Conservation (phyloP, 2,797 vertebrate species). For the Labeo calbasu region DNA sequence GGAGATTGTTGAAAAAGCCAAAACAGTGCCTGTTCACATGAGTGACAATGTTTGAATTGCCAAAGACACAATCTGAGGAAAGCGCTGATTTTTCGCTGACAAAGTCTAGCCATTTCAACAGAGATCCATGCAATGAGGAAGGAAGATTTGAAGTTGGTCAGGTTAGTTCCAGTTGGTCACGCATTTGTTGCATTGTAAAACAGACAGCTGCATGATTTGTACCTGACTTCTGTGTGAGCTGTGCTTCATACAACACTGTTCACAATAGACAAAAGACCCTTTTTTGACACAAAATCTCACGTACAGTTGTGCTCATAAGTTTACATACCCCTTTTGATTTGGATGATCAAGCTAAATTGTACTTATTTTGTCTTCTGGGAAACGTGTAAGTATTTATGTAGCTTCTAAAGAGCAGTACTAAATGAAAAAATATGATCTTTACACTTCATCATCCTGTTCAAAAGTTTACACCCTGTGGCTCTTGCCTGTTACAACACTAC, state of each 20-base stretch:
- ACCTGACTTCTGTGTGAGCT: neutral
- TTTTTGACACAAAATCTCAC: neutral
- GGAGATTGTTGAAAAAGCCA: neutral
- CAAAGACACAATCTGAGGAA: neutral
- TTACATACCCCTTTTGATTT: too few relatives aligned
- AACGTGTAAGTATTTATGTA: too few relatives aligned
- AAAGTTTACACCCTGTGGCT: too few relatives aligned
- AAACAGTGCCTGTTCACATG: neutral
- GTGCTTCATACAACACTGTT: neutral
- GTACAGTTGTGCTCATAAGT: too few relatives aligned
- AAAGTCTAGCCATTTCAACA: neutral
- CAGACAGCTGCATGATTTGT: neutral
- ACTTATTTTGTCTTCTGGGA: too few relatives aligned
- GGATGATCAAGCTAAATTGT: too few relatives aligned
- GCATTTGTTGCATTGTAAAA: neutral
- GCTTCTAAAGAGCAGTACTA: too few relatives aligned
- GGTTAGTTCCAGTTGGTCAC: neutral
- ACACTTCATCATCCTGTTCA: too few relatives aligned
- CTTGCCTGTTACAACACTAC: too few relatives aligned
- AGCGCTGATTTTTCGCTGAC: neutral
- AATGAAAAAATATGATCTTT: too few relatives aligned
- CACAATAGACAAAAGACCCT: neutral
- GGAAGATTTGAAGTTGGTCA: neutral
- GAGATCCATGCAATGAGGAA: neutral
- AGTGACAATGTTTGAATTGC: neutral